Percentiles rank a stretch among this genome's conserved stretches.
Evolutionary conservation across 2,888 invertebrate species (phyloP).

Genomic region (Tenthredo scrophulariae): DNA sequence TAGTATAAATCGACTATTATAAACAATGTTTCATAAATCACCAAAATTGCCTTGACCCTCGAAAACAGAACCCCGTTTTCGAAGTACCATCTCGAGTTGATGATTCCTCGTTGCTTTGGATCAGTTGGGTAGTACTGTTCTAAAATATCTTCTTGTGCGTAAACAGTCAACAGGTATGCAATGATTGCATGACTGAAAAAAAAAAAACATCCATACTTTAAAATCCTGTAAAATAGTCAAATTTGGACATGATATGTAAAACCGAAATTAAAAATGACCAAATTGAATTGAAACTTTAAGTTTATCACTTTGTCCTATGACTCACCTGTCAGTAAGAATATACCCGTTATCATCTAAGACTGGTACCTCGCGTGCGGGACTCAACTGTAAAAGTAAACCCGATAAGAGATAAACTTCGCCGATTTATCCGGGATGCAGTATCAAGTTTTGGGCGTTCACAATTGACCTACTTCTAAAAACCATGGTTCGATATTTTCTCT

Average conservation of each 20-base stretch:
- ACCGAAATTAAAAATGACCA: neutral
- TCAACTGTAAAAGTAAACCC: neutral
- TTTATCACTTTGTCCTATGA: neutral
- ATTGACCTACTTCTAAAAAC: conserved; percentile 6
- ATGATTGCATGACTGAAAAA: conserved; percentile 30
- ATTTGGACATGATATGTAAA: neutral
- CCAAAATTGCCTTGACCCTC: conserved; percentile 10
- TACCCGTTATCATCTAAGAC: conserved; percentile 28
- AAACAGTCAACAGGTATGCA: conserved; percentile 17
- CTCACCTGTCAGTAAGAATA: conserved; percentile 33
- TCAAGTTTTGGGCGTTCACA: neutral
- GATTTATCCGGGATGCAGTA: neutral
- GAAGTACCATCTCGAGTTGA: conserved; percentile 22
- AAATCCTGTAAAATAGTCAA: neutral
- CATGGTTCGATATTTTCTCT: neutral
- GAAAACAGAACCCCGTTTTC: neutral
- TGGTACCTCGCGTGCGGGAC: neutral
- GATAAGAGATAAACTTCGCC: neutral
- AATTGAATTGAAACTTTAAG: neutral
- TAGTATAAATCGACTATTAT: too few relatives aligned
- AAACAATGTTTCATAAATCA: neutral
- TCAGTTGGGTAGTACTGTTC: conserved; percentile 31
- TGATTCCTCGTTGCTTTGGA: conserved; percentile 11
- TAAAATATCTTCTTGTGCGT: conserved; percentile 27
- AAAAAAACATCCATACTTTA: neutral